Base-by-base conservation (phyloP, 2,113 vertebrate species). In the Apaloderma vittatum region DNA sequence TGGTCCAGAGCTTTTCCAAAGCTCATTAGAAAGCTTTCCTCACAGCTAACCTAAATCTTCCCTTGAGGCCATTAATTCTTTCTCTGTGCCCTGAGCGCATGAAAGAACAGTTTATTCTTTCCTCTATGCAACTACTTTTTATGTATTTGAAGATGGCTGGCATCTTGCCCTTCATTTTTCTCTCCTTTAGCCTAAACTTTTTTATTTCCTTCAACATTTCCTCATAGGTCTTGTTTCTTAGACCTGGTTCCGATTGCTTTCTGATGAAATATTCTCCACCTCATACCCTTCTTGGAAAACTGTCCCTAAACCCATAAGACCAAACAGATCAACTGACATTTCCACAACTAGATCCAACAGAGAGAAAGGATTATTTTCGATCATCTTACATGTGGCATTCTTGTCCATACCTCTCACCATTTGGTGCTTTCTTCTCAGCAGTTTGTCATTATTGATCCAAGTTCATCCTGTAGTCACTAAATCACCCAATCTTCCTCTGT, bases 11-110 rank as follows among this genome's bases (percentile, higher is more conserved):
- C 40, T 89, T 87, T 83, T 58, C 32, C 65, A 94, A 63, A 95
- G 94, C 55, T 93, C 55, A n/a, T 86, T 77, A 86, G 75, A 30
- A 80, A 83, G 23, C 43, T 86, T 90, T 36, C 24, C 59, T 92
- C 79, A 51, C 59, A 77, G 43, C 48, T 74, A 89, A 84, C 30
- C 43, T 66, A 34, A 77, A 65, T 34, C 62, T 96, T 75, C 40
- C n/a, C 79, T 34, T 27, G 62, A 52, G 83, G 71, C 23, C 30
- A 20, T 70, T 88, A 57, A 70, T 68, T 74, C 62, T 65, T 93
- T 21, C 55, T 63, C 54, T 80, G 58, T 65, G 63, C 68, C 57
- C 27, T 66, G 12, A 73, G 46, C n/a, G 86, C 6, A 8, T 13
- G 18, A 58, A 78, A 86, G 46, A 58, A 21, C n/a, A 63, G 68